Base-by-base conservation (phyloP, 2,797 vertebrate genomes). In the Sebastes dallii region DNA sequence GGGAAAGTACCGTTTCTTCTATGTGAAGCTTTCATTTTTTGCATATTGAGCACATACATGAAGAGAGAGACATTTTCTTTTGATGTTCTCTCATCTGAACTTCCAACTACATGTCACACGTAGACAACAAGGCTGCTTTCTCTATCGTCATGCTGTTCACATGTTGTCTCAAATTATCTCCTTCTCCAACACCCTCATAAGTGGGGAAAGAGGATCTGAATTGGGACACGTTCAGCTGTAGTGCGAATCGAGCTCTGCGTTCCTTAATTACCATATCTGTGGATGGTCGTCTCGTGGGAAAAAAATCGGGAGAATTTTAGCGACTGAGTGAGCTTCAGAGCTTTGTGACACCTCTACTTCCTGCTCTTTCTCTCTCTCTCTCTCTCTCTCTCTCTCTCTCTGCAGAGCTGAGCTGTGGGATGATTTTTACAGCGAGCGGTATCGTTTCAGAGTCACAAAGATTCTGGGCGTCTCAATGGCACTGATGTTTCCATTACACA, bases 401-500 rank as follows among this genome's bases (percentile, higher is more conserved):
- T 62, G 46, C 59, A 18, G 82, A 81, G 82, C 55, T 39, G 76
- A 75, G 66, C 85, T 78, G 84, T 84, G 72, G 84, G 88, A 80
- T 83, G 84, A 39, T 80, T 90, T 46, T 82, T 65, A 72, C 68
- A 78, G 85, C 14, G 12, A 81, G 75, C 36, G 10, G 42, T 56
- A 58, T 82, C 68, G 3, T 59, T 79, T 71, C 78, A 85, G 75
- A 87, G 27, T 80, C 77, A 66, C 86, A 88, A 60, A 88, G 86
- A 79, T 83, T 77, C 74, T 54, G 82, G 83, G 78, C 30, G 42
- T 84, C 72, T 86, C 80, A 16, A 25, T 72, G 80, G 75, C 83
- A 70, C 87, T 73, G 83, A 91, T 92, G 85, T 87, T 90, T 88
- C 85, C 88, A 91, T 84, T 82, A 66, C 80, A 73, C 67, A 74